A percentile compares a stretch with the other conserved stretches of the same genome.
These are phyloP conservation scores for Macrosteles quadrilineatus DNA, from an alignment of 1,140 invertebrate genomes.

Conservation along the genomic window DNA sequence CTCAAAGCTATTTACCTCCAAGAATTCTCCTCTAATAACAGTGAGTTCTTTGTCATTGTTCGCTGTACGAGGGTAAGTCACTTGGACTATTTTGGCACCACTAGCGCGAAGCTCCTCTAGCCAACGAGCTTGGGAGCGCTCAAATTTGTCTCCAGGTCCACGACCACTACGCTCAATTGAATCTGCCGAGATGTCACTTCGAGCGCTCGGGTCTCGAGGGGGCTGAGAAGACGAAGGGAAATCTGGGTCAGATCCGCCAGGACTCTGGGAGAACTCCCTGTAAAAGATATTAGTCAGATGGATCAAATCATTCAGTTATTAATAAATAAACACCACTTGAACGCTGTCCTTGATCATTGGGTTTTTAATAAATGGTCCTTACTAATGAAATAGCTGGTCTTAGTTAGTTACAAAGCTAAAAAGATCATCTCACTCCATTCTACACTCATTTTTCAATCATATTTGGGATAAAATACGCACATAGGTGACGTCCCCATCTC, in stretches of 20 bases:
- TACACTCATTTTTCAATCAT: too few species aligned
- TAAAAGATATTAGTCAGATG: slow-evolving; percentile 17
- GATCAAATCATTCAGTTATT: too few species aligned
- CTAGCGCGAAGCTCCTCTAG: slow-evolving; percentile 72
- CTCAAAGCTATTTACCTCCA: slow-evolving; percentile 90
- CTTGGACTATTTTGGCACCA: slow-evolving; percentile 84
- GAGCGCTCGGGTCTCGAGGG: slow-evolving; percentile 35
- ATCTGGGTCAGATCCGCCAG: slow-evolving; percentile 45
- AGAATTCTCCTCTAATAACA: slow-evolving; percentile 90
- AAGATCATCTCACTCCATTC: too few species aligned
- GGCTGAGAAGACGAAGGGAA: slow-evolving; percentile 41
- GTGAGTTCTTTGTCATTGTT: slow-evolving; percentile 98
- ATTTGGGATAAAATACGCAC: too few species aligned
- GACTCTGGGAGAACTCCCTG: slow-evolving; percentile 45
- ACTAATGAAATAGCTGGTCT: too few species aligned
- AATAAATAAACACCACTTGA: too few species aligned
- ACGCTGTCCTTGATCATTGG: too few species aligned
- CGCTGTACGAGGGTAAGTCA: slow-evolving; percentile 93
- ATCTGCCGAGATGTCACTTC: slow-evolving; percentile 75
- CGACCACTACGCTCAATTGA: slow-evolving; percentile 67
- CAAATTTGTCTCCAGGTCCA: slow-evolving; percentile 49
- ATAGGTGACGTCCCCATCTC: too few species aligned
- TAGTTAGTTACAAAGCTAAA: too few species aligned
- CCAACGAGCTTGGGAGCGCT: slow-evolving; percentile 58
- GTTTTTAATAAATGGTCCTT: too few species aligned